Percentiles rank a stretch among this genome's conserved stretches.
phyloP scores from a whole-genome alignment of 1,140 invertebrate species.

The Microplitis mediator region DNA sequence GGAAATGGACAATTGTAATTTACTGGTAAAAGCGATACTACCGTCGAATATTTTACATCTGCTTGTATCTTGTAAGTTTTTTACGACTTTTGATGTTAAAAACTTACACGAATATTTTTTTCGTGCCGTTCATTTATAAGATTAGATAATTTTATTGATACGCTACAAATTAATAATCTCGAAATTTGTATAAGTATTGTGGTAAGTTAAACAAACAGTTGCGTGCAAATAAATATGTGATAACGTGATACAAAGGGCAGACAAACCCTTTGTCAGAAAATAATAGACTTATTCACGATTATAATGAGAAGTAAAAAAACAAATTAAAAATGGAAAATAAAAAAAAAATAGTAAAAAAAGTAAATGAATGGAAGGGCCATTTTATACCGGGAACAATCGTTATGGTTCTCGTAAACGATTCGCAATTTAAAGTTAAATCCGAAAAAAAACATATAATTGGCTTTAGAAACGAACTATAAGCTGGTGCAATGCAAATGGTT shows the following conservation, averaged over 20 bases:
- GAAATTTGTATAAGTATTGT: too few species aligned
- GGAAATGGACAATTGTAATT: too few species aligned
- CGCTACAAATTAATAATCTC: too few species aligned
- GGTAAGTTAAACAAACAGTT: too few species aligned
- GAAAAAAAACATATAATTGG: conserved; percentile 55
- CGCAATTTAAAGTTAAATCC: conserved; percentile 55
- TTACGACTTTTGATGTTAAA: too few species aligned
- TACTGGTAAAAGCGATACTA: too few species aligned
- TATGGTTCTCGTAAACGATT: conserved; percentile 23
- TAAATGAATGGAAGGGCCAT: not conserved
- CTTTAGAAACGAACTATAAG: conserved; percentile 30
- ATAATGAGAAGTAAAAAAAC: conserved; percentile 2
- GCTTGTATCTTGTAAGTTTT: too few species aligned
- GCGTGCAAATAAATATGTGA: not conserved
- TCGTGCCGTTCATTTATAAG: too few species aligned
- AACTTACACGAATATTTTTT: too few species aligned
- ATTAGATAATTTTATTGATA: too few species aligned
- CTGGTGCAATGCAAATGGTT: conserved; percentile 19
- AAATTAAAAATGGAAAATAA: too few species aligned
- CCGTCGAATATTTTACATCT: too few species aligned
- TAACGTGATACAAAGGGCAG: not conserved
- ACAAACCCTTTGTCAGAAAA: conserved; percentile 30
- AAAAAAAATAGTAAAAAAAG: not conserved
- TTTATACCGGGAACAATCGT: conserved; percentile 13
- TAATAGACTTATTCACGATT: conserved; percentile 36